phyloP scores from a whole-genome alignment of 2,113 vertebrate genomes.

The Cichladusa arquata region DNA sequence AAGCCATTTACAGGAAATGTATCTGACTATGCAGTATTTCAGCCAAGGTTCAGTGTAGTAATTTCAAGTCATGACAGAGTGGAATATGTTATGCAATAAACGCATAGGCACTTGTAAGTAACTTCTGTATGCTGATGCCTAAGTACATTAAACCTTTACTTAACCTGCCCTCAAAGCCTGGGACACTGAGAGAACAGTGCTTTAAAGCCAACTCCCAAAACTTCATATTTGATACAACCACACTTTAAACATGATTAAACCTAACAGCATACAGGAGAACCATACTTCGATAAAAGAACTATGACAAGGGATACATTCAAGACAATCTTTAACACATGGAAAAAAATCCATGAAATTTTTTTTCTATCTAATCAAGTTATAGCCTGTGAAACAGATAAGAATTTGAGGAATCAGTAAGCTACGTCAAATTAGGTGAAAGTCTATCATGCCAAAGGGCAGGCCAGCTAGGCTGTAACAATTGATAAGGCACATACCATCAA shows the following conservation, averaged over 20 bases:
- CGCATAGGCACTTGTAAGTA: background rate
- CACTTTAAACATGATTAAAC: background rate
- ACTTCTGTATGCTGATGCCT: background rate
- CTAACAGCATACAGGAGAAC: background rate
- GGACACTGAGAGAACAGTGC: background rate
- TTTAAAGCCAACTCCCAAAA: background rate
- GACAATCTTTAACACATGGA: background rate
- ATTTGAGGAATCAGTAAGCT: background rate
- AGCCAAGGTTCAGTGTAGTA: background rate
- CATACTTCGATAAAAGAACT: background rate
- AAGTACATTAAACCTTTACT: background rate
- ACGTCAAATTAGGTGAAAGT: background rate
- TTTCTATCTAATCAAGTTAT: background rate
- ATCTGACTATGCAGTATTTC: background rate
- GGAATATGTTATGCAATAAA: background rate
- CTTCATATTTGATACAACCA: background rate
- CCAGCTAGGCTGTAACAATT: background rate
- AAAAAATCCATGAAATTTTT: background rate
- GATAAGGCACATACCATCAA: background rate
- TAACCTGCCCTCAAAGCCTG: background rate
- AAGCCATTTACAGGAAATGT: background rate
- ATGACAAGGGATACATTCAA: background rate
- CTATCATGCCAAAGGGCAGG: background rate
- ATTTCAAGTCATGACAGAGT: background rate
- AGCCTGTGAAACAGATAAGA: background rate